Evolutionary conservation across 23 tunicate genomes (phyloP).

Genomic region (Corella eumyota): DNA sequence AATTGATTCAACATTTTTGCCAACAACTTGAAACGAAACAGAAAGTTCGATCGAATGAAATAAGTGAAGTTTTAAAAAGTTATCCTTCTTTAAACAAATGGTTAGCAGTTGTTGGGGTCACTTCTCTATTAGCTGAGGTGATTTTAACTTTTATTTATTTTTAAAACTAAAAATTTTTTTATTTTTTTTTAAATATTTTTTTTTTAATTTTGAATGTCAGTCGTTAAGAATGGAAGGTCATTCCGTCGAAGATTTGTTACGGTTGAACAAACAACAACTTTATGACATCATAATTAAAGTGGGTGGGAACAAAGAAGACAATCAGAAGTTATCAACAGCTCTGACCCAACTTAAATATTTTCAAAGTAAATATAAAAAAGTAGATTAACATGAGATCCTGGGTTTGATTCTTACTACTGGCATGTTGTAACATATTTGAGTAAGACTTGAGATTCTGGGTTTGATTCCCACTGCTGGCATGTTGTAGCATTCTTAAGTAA

Average conservation of each 20-base stretch:
- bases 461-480: no score
- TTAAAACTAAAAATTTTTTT: background rate
- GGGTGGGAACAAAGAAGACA: slow-evolving; percentile 45
- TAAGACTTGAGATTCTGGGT: no score
- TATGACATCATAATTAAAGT: slow-evolving; percentile 10
- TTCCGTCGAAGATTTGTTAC: slow-evolving; percentile 53
- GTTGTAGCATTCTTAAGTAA: no score
- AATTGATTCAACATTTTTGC: slow-evolving; percentile 66
- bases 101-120: slow-evolving; percentile 67
- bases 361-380: slow-evolving; percentile 35
- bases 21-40: slow-evolving; percentile 51
- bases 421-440: no score
- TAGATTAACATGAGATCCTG: no score
- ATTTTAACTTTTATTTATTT: background rate
- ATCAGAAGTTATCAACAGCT: slow-evolving; percentile 29
- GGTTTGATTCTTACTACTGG: no score
- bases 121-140: slow-evolving; percentile 23
- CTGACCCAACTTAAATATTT: slow-evolving; percentile 27
- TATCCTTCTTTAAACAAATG: slow-evolving; percentile 67
- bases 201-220: background rate
- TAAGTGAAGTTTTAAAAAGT: slow-evolving; percentile 3
- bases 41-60: slow-evolving; percentile 1
- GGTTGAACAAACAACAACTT: slow-evolving; percentile 17
- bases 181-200: background rate
- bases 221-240: slow-evolving; percentile 3